These are phyloP conservation scores for Copidosoma floridanum DNA, from an alignment of 1,140 invertebrate species.

Conservation along the genomic window DNA sequence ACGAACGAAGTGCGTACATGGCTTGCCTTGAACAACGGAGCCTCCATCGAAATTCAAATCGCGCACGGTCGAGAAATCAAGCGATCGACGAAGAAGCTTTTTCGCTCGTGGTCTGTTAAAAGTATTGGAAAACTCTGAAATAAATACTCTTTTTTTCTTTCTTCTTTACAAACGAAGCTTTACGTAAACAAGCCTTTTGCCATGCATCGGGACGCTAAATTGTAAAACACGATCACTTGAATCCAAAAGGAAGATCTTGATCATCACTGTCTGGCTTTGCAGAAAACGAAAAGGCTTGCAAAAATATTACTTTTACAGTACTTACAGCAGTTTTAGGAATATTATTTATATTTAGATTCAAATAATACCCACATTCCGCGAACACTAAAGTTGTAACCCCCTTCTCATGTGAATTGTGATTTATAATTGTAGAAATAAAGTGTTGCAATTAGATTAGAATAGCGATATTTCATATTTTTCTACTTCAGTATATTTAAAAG, in stretches of 20 bases:
- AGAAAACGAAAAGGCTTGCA: background rate
- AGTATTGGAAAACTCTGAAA: conserved; percentile 53
- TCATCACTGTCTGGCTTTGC: background rate
- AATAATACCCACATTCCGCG: too few relatives aligned
- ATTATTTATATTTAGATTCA: too few relatives aligned
- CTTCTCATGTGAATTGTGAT: too few relatives aligned
- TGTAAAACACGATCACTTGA: background rate
- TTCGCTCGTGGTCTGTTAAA: conserved; percentile 56
- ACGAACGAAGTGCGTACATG: conserved; percentile 51
- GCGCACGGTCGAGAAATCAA: conserved; percentile 51
- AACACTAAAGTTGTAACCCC: too few relatives aligned
- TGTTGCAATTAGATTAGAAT: background rate
- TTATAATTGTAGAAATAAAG: too few relatives aligned
- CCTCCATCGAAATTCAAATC: conserved; percentile 52
- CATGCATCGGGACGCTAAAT: background rate
- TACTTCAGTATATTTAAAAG: conserved; percentile 6
- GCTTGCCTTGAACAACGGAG: conserved; percentile 53
- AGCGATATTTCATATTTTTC: conserved; percentile 24
- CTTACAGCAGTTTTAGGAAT: too few relatives aligned
- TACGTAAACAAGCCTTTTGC: background rate
- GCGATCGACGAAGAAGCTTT: conserved; percentile 47
- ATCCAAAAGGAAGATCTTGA: background rate
- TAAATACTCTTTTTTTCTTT: too few relatives aligned
- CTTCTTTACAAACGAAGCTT: background rate
- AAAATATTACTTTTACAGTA: background rate